These are phyloP conservation scores for Acanthornis magna DNA, from an alignment of 2,797 vertebrate genomes.

Conservation along the genomic window DNA sequence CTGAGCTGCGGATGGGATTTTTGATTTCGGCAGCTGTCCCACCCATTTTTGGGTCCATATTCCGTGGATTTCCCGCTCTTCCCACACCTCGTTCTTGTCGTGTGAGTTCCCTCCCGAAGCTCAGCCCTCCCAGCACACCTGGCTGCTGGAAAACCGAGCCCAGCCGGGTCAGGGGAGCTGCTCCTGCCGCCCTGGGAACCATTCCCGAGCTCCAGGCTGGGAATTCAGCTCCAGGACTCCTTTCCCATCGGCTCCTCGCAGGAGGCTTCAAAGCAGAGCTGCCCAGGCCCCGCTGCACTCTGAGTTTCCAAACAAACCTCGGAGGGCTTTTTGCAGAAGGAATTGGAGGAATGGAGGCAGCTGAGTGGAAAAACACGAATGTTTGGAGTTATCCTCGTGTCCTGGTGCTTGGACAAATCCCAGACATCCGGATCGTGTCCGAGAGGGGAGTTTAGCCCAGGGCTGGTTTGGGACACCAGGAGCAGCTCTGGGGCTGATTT, in stretches of 20 bases:
- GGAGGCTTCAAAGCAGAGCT: not conserved
- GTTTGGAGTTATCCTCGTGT: not conserved
- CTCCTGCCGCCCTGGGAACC: not conserved
- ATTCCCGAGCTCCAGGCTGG: not conserved
- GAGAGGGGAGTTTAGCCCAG: not conserved
- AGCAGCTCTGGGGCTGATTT: no score
- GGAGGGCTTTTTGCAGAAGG: not conserved
- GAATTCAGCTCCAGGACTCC: not conserved
- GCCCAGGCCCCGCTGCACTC: not conserved
- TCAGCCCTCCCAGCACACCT: not conserved
- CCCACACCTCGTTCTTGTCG: not conserved
- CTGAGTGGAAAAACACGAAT: conserved; percentile 20
- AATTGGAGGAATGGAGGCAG: conserved; percentile 31
- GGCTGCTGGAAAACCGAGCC: not conserved
- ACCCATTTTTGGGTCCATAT: not conserved
- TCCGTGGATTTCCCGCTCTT: not conserved
- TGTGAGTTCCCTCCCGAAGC: not conserved
- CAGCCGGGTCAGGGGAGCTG: not conserved
- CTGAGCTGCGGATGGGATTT: not conserved
- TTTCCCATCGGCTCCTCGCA: not conserved
- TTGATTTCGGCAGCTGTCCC: not conserved
- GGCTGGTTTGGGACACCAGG: not conserved
- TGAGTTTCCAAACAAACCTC: not conserved
- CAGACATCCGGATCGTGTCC: not conserved
- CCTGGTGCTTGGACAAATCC: not conserved